Conservation (phyloP, 2,797 vertebrate genomes). For the Fundulus diaphanus region DNA sequence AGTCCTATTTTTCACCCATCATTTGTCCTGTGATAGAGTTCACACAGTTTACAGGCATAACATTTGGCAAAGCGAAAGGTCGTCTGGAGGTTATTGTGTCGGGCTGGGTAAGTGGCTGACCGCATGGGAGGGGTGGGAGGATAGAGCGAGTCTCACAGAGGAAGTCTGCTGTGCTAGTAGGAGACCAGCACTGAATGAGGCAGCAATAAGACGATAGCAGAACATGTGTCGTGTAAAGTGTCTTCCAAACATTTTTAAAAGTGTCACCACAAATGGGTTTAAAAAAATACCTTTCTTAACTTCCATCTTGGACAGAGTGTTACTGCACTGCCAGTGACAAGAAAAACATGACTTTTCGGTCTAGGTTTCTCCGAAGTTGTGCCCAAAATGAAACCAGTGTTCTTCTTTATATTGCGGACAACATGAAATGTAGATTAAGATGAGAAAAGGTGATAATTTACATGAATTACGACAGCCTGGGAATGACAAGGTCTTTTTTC, state of each 20-base stretch:
- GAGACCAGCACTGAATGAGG: slow-evolving; percentile 27
- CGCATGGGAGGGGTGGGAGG: slow-evolving; percentile 57
- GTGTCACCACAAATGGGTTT: not conserved
- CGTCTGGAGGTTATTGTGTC: slow-evolving; percentile 79
- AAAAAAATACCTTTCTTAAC: slow-evolving; percentile 7
- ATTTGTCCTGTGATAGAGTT: slow-evolving; percentile 62
- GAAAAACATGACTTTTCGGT: not conserved
- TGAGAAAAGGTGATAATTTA: not conserved
- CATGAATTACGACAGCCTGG: not conserved
- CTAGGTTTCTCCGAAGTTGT: not conserved
- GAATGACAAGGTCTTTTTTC: not conserved
- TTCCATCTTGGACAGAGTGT: not conserved
- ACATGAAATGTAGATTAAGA: slow-evolving; percentile 1
- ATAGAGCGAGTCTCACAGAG: slow-evolving; percentile 46
- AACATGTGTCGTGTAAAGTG: slow-evolving; percentile 14
- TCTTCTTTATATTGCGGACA: not conserved
- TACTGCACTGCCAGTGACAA: not conserved
- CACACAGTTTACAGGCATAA: slow-evolving; percentile 73
- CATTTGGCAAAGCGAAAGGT: slow-evolving; percentile 76
- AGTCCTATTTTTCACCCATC: slow-evolving; percentile 38
- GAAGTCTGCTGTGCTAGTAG: slow-evolving; percentile 47
- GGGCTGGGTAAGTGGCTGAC: slow-evolving; percentile 68
- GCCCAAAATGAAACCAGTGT: slow-evolving; percentile 1
- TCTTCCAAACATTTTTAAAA: slow-evolving; percentile 4
- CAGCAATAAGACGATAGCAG: slow-evolving; percentile 15